Evolutionary conservation across 2,113 vertebrate species (phyloP).

Genomic region (Mandrillus leucophaeus): DNA sequence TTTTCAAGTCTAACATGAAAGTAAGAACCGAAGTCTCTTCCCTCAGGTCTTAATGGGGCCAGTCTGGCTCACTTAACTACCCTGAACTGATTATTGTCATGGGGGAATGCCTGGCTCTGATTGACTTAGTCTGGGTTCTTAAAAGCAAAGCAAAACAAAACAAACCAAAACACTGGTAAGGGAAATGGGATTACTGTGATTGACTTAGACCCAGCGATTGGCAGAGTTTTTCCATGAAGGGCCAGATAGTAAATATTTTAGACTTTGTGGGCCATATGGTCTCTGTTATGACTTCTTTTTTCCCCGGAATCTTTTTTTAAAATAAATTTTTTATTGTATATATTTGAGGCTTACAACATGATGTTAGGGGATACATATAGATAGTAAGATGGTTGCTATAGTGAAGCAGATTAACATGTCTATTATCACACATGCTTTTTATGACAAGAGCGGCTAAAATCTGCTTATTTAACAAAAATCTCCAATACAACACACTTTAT

Average conservation of each 20-base stretch:
- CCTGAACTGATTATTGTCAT: background rate
- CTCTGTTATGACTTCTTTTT: background rate
- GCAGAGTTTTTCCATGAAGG: background rate
- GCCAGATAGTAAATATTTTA: conserved; percentile 32
- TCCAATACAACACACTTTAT: background rate
- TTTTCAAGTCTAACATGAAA: background rate
- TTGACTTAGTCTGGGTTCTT: background rate
- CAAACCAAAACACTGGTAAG: background rate
- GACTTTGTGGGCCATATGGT: background rate
- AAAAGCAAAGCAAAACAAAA: background rate
- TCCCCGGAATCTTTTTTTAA: background rate
- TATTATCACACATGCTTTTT: background rate
- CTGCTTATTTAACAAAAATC: background rate
- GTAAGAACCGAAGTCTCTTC: background rate
- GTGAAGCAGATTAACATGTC: background rate
- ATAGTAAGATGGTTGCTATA: background rate
- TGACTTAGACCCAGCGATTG: background rate
- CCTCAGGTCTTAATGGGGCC: background rate
- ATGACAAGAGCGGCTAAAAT: background rate
- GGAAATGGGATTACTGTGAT: background rate
- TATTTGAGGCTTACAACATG: background rate
- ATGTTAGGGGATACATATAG: background rate
- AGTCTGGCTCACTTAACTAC: conserved; percentile 18
- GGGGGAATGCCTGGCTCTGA: background rate
- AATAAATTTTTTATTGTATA: background rate